Evolutionary conservation across 2,113 vertebrate genomes (phyloP), one percentile per base, ranked within the genome.

Genomic region (Epinephelus cyanopodus): DNA sequence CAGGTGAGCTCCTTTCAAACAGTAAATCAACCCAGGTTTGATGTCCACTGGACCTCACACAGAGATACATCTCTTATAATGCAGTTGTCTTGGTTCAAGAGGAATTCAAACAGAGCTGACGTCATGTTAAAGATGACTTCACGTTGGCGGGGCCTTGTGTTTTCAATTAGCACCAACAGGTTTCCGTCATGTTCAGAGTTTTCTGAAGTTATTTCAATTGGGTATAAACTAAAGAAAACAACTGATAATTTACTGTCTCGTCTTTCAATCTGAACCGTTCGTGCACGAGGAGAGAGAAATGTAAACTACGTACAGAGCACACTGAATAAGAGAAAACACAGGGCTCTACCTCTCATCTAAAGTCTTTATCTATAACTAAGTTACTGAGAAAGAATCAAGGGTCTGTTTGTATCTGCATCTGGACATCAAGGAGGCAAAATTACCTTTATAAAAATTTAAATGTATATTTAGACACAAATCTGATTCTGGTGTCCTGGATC

Each of bases 361-460:
- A 12, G 42, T 45, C 8, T 45, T 50, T 50, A 50, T 50, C 18
- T 18, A 50, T 11, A 45, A 45, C 42, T 45, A 45, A 9, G 42
- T 45, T 5, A 42, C 19, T 13, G 37, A 63, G 61, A 63, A 63
- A 21, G 61, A 63, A 63, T n/a, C 61, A 63, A 37, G 61, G 61
- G 19, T 61, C 17, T 37, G 60, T n/a, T n/a, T 42, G 61, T 5
- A 14, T 21, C 27, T 5, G 29, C 29, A 61, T 19, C 11, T n/a
- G 21, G 37, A 39, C 29, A 63, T 21, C 60, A 37, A 37, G 14
- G 9, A 37, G 29, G 9, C 42, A 45, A 63, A n/a, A 4, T 19
- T 5, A n/a, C 10, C 47, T 17, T 33, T 33, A 9, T 33, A 18
- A 19, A 58, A 29, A 37, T 29, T 0, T 9, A 60, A 18, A 0